These are phyloP conservation scores for Gymnosoma rotundatum DNA, from an alignment of 2,888 invertebrate species.

Conservation along the genomic window DNA sequence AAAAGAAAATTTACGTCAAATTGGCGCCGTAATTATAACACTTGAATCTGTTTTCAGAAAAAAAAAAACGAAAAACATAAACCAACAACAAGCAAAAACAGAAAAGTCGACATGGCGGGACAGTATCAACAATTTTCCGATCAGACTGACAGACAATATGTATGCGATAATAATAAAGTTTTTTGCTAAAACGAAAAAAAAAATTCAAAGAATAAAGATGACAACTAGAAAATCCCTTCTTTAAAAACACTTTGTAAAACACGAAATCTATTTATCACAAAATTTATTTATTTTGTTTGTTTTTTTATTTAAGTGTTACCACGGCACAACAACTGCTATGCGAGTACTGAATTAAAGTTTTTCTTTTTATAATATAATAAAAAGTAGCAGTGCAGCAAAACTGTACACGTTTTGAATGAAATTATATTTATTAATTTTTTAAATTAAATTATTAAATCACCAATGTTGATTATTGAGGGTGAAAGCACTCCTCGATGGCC, in stretches of 20 bases:
- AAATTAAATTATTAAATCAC: too few relatives aligned
- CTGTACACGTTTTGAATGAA: too few relatives aligned
- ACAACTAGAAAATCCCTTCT: conserved; percentile 32
- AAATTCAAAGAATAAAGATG: conserved; percentile 24
- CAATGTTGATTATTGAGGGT: too few relatives aligned
- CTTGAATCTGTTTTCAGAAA: conserved; percentile 61
- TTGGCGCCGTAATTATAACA: conserved; percentile 73
- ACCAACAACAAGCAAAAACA: background rate
- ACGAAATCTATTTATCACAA: conserved; percentile 50
- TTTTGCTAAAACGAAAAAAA: background rate
- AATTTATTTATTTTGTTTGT: background rate
- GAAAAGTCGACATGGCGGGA: conserved; percentile 43
- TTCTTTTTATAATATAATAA: too few relatives aligned
- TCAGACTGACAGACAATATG: conserved; percentile 54
- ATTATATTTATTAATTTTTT: too few relatives aligned
- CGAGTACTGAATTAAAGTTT: too few relatives aligned
- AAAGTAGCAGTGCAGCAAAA: too few relatives aligned
- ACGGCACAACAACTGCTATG: too few relatives aligned
- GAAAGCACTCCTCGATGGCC: too few relatives aligned
- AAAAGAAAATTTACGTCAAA: conserved; percentile 72
- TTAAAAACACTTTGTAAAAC: conserved; percentile 43
- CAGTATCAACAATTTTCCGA: conserved; percentile 61
- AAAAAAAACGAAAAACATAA: conserved; percentile 19
- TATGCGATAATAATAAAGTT: conserved; percentile 11
- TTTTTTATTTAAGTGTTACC: too few relatives aligned